Conservation (phyloP, 2,888 invertebrate species). For the Leucophenga maculata region DNA sequence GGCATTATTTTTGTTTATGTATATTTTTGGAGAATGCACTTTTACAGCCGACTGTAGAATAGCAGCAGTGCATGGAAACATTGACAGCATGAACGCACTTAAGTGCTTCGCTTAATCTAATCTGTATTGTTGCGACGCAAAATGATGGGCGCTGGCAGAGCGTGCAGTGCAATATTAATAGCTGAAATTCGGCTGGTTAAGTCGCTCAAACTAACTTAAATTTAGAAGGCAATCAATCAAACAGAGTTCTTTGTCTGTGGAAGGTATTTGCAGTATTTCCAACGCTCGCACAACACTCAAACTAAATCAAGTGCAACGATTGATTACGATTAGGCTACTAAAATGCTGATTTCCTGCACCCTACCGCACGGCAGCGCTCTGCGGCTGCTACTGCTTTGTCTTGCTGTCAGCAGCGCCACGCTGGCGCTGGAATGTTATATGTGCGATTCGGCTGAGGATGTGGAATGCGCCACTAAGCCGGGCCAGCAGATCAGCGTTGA, state of each 20-base stretch:
- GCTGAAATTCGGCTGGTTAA: no score
- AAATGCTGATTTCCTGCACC: no score
- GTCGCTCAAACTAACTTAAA: neutral
- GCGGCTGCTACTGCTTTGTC: neutral
- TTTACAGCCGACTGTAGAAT: no score
- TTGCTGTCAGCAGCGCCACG: neutral
- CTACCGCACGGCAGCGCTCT: neutral
- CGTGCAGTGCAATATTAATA: no score
- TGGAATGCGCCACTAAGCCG: constrained; percentile 63
- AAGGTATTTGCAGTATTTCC: neutral
- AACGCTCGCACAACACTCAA: neutral
- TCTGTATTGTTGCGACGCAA: no score
- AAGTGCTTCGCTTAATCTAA: no score
- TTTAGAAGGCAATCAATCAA: neutral
- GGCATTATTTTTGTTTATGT: no score
- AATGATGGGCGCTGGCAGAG: no score
- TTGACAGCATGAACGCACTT: no score
- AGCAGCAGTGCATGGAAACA: no score
- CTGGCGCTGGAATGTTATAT: constrained; percentile 59
- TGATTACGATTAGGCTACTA: no score
- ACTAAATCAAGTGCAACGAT: neutral
- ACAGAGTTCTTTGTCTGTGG: neutral
- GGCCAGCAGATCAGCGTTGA: constrained; percentile 64
- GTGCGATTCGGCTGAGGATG: constrained; percentile 59
- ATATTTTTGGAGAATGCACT: no score